phyloP scores from a whole-genome alignment of 2,797 vertebrate genomes.

The Sebastes hopkinsi region DNA sequence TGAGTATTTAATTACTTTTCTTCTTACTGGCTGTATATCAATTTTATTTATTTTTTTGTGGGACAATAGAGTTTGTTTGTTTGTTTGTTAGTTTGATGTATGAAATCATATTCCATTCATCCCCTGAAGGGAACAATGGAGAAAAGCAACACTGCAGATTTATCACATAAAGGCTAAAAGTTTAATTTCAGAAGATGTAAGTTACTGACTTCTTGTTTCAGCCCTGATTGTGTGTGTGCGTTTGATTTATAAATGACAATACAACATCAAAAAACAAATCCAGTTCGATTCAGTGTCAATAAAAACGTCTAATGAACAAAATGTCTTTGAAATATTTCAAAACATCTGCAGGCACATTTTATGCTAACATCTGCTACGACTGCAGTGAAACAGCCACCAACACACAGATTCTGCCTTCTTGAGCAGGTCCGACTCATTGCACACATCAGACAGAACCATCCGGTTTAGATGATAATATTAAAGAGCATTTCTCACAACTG shows the following conservation, averaged over 20 bases:
- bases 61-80: too few relatives aligned
- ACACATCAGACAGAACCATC: constrained; percentile 69
- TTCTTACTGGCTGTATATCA: not conserved
- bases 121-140: not conserved
- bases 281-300: constrained; percentile 20
- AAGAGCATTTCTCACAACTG: constrained; percentile 59
- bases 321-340: constrained; percentile 52
- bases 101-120: not conserved
- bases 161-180: not conserved
- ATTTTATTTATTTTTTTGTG: not conserved
- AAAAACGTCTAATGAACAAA: constrained; percentile 39
- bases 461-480: constrained; percentile 49
- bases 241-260: constrained; percentile 22
- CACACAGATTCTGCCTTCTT: constrained; percentile 56
- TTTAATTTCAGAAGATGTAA: not conserved
- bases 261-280: constrained; percentile 11
- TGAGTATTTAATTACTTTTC: not conserved
- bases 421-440: constrained; percentile 68
- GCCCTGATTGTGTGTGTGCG: not conserved
- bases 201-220: constrained; percentile 3
- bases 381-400: constrained; percentile 48
- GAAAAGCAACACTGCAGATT: not conserved
- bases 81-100: not conserved
- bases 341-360: constrained; percentile 68
- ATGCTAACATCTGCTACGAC: constrained; percentile 64